Evolutionary conservation across 2,113 vertebrate genomes (phyloP).

Genomic region (Hymenochirus boettgeri): DNA sequence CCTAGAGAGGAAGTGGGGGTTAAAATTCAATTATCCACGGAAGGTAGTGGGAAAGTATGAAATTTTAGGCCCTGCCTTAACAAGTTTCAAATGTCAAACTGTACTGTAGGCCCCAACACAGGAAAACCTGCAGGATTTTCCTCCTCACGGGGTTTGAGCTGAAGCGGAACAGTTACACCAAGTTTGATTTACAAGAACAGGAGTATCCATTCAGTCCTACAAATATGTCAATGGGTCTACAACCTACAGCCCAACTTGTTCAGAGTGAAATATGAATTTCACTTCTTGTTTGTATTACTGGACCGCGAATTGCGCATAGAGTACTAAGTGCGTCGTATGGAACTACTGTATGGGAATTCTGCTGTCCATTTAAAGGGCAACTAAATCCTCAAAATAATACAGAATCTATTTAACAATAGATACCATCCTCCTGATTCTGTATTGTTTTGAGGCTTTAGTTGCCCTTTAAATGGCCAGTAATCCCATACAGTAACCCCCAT

Average conservation of each 20-base stretch:
- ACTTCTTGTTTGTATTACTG: too few species aligned
- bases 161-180: not conserved
- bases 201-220: not conserved
- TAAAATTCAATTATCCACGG: constrained; percentile 36
- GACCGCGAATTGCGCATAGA: too few species aligned
- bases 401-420: too few species aligned
- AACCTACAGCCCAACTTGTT: not conserved
- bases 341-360: too few species aligned
- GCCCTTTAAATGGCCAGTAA: too few species aligned
- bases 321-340: too few species aligned
- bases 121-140: not conserved
- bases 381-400: too few species aligned
- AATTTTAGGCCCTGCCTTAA: not conserved
- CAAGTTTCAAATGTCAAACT: constrained; percentile 15
- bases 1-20: constrained; percentile 27
- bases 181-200: not conserved
- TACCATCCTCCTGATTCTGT: too few species aligned
- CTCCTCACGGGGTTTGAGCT: not conserved
- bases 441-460: too few species aligned
- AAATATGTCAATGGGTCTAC: not conserved
- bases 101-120: not conserved
- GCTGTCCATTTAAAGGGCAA: too few species aligned
- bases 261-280: too few species aligned
- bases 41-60: constrained; percentile 16
- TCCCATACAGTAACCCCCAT: too few species aligned